A percentile compares a stretch with the other conserved stretches of the same genome.
These are phyloP conservation scores for Microcebus jonahi DNA, from an alignment of 2,113 vertebrate species.

Conservation along the genomic window DNA sequence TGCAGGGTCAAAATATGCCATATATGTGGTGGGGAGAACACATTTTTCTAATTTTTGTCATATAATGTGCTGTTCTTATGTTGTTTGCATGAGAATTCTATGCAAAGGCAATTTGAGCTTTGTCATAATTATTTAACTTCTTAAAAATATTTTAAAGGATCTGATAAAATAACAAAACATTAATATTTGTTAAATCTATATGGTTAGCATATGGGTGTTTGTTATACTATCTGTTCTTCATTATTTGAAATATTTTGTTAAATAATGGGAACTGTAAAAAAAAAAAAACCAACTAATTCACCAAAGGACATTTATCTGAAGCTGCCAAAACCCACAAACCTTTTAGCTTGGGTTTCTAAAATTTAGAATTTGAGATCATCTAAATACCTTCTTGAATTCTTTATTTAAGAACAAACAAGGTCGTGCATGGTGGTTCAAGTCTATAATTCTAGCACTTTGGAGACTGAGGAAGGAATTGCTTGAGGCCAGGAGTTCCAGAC, in stretches of 20 bases:
- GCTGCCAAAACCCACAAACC: background rate
- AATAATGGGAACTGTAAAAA: background rate
- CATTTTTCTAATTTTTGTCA: background rate
- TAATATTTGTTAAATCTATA: constrained; percentile 4
- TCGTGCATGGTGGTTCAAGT: too few relatives aligned
- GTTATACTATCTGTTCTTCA: background rate
- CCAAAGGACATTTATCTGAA: background rate
- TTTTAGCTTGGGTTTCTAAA: constrained; percentile 22
- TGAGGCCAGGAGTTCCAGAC: too few relatives aligned
- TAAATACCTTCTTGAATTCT: background rate
- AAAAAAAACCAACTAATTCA: background rate
- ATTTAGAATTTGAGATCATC: constrained; percentile 34
- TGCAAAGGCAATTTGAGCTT: background rate
- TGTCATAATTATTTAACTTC: constrained; percentile 1
- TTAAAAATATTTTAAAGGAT: constrained; percentile 13
- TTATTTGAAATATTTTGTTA: constrained; percentile 28
- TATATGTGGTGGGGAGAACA: background rate
- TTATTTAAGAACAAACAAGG: background rate
- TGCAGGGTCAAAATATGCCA: background rate
- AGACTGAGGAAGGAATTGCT: too few relatives aligned
- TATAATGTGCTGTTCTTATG: background rate
- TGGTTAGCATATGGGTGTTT: background rate
- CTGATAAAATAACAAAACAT: constrained; percentile 8
- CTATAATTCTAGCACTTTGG: too few relatives aligned
- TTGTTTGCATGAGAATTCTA: background rate